Base-by-base conservation (phyloP, 2,113 vertebrate genomes). In the Cynocephalus volans region DNA sequence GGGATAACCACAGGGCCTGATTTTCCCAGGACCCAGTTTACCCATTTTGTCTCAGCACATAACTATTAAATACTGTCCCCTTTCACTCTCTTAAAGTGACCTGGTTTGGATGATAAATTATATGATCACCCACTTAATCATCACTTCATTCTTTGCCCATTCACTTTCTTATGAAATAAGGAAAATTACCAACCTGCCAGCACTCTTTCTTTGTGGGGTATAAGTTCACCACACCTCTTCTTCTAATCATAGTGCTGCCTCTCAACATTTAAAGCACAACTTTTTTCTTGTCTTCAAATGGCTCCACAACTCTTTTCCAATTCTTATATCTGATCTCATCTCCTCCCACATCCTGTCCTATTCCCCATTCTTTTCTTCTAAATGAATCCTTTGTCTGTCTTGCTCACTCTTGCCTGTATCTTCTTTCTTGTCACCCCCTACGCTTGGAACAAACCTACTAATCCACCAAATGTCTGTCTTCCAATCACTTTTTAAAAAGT, bases 341-440 rank as follows among this genome's bases (percentile, higher is more conserved):
- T 94, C 89, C 93, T 90, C 96, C 97, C 84, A 96, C 65, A 45
- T 31, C 86, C 83, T 89, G 83, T 82, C 96, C 95, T 60, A 18
- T 12, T 93, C 76, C 76, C 81, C 50, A 65, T 85, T 95, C 97
- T 96, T 88, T 88, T 93, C 96, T 94, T 45, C 45, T 94, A 94
- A 98, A 90, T 65, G 93, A 95, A 86, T 56, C 87, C 83, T 97
- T 97, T 95, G 93, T 97, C 64, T 96, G 69, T 65, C 75, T 97
- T 60, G 7, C 86, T 96, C 79, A 95, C 89, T 95, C 93, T 48
- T 84, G 72, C 82, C 86, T 85, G 0, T 76, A 81, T 90, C 76
- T 95, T 93, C 92, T 97, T 96, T 96, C 90, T 95, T 50, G 87
- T n/a, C 69, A 85, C 67, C 54, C 79, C 92, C 91, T 64, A 85